A percentile compares a stretch with the other conserved stretches of the same genome.
These are phyloP conservation scores for Pagrus major DNA, from an alignment of 2,113 vertebrate genomes.

Conservation along the genomic window DNA sequence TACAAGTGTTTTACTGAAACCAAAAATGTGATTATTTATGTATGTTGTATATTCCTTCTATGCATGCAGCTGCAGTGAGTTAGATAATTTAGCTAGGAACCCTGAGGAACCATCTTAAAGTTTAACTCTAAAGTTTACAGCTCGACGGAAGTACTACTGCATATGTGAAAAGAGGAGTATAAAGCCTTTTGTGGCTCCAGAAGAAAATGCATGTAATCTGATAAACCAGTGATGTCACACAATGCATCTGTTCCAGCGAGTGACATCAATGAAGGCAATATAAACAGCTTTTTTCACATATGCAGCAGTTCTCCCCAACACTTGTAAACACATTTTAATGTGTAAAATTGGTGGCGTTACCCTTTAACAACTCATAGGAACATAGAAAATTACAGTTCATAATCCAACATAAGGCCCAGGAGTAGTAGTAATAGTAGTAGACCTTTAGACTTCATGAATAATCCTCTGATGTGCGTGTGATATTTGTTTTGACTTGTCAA, in stretches of 20 bases:
- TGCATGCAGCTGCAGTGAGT: slow-evolving; percentile 24
- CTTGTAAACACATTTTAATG: too few relatives aligned
- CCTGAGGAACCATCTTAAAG: background rate
- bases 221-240: too few relatives aligned
- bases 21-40: background rate
- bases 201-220: too few relatives aligned
- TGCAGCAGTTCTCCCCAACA: too few relatives aligned
- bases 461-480: slow-evolving; percentile 34
- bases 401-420: background rate
- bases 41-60: background rate
- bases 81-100: background rate
- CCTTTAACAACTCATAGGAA: background rate
- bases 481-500: slow-evolving; percentile 21
- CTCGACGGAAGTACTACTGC: too few relatives aligned
- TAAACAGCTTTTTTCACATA: too few relatives aligned
- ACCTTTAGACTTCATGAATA: background rate
- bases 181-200: too few relatives aligned
- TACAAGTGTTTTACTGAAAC: slow-evolving; percentile 2
- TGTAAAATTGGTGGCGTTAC: too few relatives aligned
- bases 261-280: too few relatives aligned
- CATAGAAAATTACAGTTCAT: background rate
- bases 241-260: too few relatives aligned
- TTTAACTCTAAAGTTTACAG: too few relatives aligned
- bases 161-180: too few relatives aligned
- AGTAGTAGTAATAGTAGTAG: background rate